phyloP scores from a whole-genome alignment of 2,888 invertebrate species.

The Drosophila mettleri region DNA sequence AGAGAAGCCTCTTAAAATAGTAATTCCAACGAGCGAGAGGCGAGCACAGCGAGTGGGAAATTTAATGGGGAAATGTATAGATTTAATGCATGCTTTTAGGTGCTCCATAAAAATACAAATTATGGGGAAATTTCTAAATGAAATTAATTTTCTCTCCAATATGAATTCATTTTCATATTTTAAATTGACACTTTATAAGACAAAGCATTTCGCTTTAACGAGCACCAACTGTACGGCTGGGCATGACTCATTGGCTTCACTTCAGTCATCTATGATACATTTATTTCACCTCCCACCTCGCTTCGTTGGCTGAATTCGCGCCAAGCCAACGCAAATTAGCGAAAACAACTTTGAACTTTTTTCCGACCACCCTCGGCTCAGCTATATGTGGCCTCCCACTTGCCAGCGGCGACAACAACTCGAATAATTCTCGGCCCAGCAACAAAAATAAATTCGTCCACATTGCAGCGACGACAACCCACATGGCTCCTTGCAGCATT shows the following conservation, averaged over 20 bases:
- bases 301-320: conserved; percentile 26
- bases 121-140: background rate
- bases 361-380: conserved; percentile 61
- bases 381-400: conserved; percentile 65
- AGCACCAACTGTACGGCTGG: background rate
- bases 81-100: conserved; percentile 64
- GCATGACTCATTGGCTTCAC: conserved; percentile 64
- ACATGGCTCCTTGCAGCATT: background rate
- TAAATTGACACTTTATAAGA: background rate
- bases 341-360: conserved; percentile 29
- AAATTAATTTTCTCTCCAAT: too few relatives aligned
- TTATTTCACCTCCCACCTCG: conserved; percentile 20
- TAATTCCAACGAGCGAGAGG: conserved; percentile 20
- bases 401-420: conserved; percentile 33
- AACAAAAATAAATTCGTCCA: conserved; percentile 11
- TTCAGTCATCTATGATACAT: conserved; percentile 62
- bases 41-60: background rate
- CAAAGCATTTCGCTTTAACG: background rate
- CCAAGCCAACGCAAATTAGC: conserved; percentile 61
- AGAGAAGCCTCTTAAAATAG: conserved; percentile 27
- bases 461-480: too few relatives aligned
- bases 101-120: conserved; percentile 20
- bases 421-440: conserved; percentile 65
- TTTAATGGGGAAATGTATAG: background rate
- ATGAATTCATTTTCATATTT: too few relatives aligned